Conservation (phyloP, 2,888 invertebrate genomes). For the Eulithis testata region DNA sequence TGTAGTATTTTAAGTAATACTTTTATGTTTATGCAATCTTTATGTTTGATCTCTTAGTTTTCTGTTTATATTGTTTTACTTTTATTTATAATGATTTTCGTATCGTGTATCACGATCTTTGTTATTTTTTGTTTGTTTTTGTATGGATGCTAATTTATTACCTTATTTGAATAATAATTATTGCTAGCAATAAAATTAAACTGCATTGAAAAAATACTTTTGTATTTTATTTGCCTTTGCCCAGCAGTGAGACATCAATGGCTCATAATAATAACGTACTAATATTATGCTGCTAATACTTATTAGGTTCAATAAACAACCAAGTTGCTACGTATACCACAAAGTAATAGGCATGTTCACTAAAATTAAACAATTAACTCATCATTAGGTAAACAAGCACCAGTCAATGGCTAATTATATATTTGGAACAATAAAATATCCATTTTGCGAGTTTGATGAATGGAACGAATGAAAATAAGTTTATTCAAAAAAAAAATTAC, state of each 20-base stretch:
- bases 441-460: no score
- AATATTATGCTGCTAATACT: no score
- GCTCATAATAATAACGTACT: no score
- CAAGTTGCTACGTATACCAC: no score
- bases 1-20: conserved; percentile 43
- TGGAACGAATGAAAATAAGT: no score
- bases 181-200: conserved; percentile 43
- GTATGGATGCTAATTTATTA: conserved; percentile 52
- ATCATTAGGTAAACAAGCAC: no score
- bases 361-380: no score
- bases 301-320: not conserved
- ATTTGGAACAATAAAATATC: no score
- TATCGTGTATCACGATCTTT: conserved; percentile 54
- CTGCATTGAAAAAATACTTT: conserved; percentile 31
- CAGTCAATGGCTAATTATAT: no score
- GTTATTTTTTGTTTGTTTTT: conserved; percentile 51
- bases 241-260: no score
- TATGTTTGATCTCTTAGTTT: conserved; percentile 44
- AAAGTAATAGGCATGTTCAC: no score
- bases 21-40: conserved; percentile 19
- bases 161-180: conserved; percentile 41
- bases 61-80: conserved; percentile 38
- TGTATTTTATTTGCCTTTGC: conserved; percentile 2
- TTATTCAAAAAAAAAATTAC: no score
- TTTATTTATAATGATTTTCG: conserved; percentile 54